Percentiles rank a stretch among this genome's conserved stretches.
These are phyloP conservation scores for Chlorops oryzae DNA, from an alignment of 1,140 invertebrate species.

Conservation along the genomic window DNA sequence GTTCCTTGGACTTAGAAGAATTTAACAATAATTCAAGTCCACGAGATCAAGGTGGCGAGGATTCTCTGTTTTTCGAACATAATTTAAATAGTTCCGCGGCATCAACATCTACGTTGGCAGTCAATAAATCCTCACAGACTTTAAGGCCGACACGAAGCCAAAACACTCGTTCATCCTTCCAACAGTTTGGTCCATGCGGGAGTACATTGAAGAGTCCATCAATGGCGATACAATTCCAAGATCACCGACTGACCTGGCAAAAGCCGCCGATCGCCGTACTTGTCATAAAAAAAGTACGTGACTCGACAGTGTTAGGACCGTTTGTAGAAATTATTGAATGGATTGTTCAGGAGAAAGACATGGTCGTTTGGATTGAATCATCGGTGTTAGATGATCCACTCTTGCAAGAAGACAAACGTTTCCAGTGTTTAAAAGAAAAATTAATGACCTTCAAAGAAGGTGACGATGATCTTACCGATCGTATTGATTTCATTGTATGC, in stretches of 20 bases:
- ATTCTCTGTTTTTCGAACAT: too few relatives aligned
- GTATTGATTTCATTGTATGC: slow-evolving; percentile 94
- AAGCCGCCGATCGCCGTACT: slow-evolving; percentile 88
- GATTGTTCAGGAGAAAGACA: slow-evolving; percentile 88
- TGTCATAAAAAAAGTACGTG: slow-evolving; percentile 92
- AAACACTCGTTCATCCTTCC: slow-evolving; percentile 86
- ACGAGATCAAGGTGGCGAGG: too few relatives aligned
- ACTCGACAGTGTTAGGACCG: slow-evolving; percentile 77
- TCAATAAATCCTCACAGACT: too few relatives aligned
- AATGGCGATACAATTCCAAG: slow-evolving; percentile 95
- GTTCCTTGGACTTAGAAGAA: slow-evolving; percentile 28
- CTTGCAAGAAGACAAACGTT: slow-evolving; percentile 65
- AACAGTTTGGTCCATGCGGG: slow-evolving; percentile 92
- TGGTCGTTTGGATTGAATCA: slow-evolving; percentile 91
- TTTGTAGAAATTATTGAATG: slow-evolving; percentile 89
- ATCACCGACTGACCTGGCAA: slow-evolving; percentile 93
- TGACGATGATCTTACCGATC: slow-evolving; percentile 82
- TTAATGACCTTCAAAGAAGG: slow-evolving; percentile 86
- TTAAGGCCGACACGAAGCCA: slow-evolving; percentile 83
- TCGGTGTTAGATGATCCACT: slow-evolving; percentile 78
- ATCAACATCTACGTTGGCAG: too few relatives aligned
- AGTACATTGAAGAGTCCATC: slow-evolving; percentile 93
- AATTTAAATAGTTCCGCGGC: too few relatives aligned
- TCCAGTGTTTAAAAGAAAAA: slow-evolving; percentile 67
- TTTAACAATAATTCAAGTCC: slow-evolving; percentile 22